A percentile compares a stretch with the other conserved stretches of the same genome.
Evolutionary conservation across 2,888 invertebrate species (phyloP).

Genomic region (Esperia sulphurella): DNA sequence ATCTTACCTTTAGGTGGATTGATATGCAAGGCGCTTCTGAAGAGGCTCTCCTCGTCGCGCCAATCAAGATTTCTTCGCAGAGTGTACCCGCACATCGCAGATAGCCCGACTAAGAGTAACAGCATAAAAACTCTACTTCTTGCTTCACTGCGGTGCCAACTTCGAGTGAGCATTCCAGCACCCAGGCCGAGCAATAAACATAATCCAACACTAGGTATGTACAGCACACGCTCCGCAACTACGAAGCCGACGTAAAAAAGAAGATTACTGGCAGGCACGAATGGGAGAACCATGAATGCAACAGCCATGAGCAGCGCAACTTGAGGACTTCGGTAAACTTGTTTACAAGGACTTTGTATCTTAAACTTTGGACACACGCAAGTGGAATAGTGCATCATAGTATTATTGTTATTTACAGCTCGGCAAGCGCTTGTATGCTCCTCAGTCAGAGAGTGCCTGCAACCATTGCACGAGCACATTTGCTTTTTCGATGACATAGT

Average conservation of each 20-base stretch:
- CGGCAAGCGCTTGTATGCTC: conserved; percentile 85
- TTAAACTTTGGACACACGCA: conserved; percentile 66
- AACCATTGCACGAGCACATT: conserved; percentile 81
- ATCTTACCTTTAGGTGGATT: conserved; percentile 98
- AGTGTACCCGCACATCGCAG: conserved; percentile 87
- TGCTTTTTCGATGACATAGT: conserved; percentile 56
- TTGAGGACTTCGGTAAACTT: conserved; percentile 59
- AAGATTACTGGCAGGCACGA: conserved; percentile 96
- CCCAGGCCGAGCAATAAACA: conserved; percentile 92
- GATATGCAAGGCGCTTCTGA: conserved; percentile 92
- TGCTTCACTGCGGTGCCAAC: conserved; percentile 63
- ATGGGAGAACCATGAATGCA: conserved; percentile 92
- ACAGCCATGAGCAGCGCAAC: conserved; percentile 80
- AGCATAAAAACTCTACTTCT: conserved; percentile 63
- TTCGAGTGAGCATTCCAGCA: conserved; percentile 66
- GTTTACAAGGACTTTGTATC: conserved; percentile 41
- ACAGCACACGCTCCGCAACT: conserved; percentile 96
- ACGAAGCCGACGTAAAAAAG: conserved; percentile 99
- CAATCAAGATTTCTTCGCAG: conserved; percentile 92
- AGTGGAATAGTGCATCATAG: conserved; percentile 73
- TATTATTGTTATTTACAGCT: conserved; percentile 85
- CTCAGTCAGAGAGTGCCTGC: conserved; percentile 82
- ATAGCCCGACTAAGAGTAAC: conserved; percentile 78
- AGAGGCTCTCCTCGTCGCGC: conserved; percentile 95
- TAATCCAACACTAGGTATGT: conserved; percentile 97